phyloP scores from a whole-genome alignment of 2,888 invertebrate species.

The Oxycera nigricornis region DNA sequence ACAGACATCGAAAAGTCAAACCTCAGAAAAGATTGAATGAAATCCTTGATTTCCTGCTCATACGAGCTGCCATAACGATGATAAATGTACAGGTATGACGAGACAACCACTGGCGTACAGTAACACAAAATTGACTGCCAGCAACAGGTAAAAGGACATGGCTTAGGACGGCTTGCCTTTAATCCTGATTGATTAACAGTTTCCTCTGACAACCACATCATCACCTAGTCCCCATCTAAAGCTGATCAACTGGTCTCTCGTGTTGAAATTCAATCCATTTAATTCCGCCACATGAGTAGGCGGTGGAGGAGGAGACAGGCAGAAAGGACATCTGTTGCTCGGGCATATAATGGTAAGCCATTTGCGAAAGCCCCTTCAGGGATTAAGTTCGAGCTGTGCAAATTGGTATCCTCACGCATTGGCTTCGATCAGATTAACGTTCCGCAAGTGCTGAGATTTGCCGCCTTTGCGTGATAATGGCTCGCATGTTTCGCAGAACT shows the following conservation, averaged over 20 bases:
- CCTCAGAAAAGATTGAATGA: too few relatives aligned
- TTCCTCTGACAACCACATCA: slow-evolving; percentile 17
- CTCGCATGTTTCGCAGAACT: too few relatives aligned
- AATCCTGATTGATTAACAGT: slow-evolving; percentile 36
- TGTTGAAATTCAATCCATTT: slow-evolving; percentile 25
- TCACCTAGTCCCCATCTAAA: background rate
- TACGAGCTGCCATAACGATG: background rate
- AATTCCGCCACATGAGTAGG: background rate
- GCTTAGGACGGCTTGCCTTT: background rate
- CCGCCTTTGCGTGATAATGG: slow-evolving; percentile 6
- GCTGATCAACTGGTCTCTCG: background rate
- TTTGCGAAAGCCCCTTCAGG: background rate
- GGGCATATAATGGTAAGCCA: background rate
- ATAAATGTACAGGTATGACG: background rate
- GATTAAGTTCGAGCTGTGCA: background rate
- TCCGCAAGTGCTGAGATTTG: background rate
- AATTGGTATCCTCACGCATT: slow-evolving; percentile 3
- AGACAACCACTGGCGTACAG: background rate
- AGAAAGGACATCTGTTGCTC: slow-evolving; percentile 7
- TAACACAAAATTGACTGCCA: background rate
- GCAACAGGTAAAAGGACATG: slow-evolving; percentile 26
- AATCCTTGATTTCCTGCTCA: too few relatives aligned
- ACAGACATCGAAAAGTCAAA: too few relatives aligned
- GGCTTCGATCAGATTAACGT: slow-evolving; percentile 7
- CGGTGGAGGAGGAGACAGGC: background rate